Evolutionary conservation across 1,140 invertebrate genomes (phyloP), one percentile per base, ranked within the genome.

Genomic region (Procambarus clarkii): DNA sequence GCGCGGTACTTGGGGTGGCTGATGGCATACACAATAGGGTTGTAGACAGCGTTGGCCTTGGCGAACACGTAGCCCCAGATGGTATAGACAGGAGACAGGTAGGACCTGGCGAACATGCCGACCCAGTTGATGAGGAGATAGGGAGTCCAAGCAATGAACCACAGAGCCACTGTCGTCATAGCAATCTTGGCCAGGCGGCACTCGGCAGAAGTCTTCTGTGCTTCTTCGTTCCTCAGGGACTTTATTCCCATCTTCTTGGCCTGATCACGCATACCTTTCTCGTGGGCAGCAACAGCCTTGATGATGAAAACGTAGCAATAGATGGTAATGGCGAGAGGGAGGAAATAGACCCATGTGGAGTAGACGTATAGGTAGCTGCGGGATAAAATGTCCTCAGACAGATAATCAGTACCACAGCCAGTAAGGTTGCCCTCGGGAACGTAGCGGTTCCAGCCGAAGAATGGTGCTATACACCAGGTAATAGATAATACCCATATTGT

Each of bases 31-130:
- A 79, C 78, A 18, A 79, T 48, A 13, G 78, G 78, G 78, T 79
- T 79, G 78, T 79, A 79, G n/a, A 79, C 78, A 24, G 78, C 78
- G 78, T 79, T 79, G 46, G 45, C 78, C 78, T 79, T 79, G 15
- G 78, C 78, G 78, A 79, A 79, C 78, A 79, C 69, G n/a, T n/a
- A 74, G 21, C 69, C 69, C 69, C 69, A 74, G 69, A 74, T 74
- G 69, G 69, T 34, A 7, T 9, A 34, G 78, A 48, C 5, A 9
- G 21, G 78, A 79, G 78, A 21, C 1, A 48, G 11, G 3, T 9
- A 15, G 78, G 44, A 11, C 50, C 34, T 79, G 78, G 1, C 44
- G 45, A 79, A 18, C 78, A 79, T 48, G 78, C 78, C 50, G 3
- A 13, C 45, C 45, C 45, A 79, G 44, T 79, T 79, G 11, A 48